Conservation (phyloP, 1,140 invertebrate species). For the Tetranychus urticae region DNA sequence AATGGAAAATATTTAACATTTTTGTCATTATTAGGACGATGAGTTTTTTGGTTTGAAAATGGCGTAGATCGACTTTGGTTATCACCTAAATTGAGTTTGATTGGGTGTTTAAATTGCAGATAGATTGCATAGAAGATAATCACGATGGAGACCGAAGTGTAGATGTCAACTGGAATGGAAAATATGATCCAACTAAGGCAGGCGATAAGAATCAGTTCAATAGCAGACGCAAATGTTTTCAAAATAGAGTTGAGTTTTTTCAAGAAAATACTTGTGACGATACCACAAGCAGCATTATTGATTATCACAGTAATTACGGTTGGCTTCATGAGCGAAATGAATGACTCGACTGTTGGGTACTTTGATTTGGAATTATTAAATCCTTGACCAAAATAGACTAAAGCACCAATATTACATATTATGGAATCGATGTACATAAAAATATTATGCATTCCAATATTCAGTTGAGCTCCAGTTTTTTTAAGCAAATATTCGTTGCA, state of each 20-base stretch:
- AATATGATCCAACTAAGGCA: slow-evolving; percentile 70
- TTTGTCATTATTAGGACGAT: not conserved
- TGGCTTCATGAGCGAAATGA: slow-evolving; percentile 30
- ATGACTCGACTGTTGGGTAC: not conserved
- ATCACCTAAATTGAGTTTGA: slow-evolving; percentile 18
- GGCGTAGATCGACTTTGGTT: not conserved
- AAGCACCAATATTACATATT: slow-evolving; percentile 48
- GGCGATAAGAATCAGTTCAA: slow-evolving; percentile 76
- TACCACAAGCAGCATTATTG: slow-evolving; percentile 72
- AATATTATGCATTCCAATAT: slow-evolving; percentile 79
- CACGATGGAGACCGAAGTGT: slow-evolving; percentile 52
- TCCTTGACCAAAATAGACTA: slow-evolving; percentile 20
- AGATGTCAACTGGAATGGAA: slow-evolving; percentile 54
- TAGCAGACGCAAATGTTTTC: slow-evolving; percentile 81
- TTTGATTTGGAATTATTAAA: not conserved
- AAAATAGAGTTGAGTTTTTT: slow-evolving; percentile 81
- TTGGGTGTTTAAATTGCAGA: slow-evolving; percentile 72
- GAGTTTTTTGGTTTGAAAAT: not conserved
- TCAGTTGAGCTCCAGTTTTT: slow-evolving; percentile 41
- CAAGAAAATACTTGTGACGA: slow-evolving; percentile 79
- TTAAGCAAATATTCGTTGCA: slow-evolving; percentile 91
- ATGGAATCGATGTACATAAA: slow-evolving; percentile 92
- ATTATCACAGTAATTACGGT: slow-evolving; percentile 56
- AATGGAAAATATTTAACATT: not conserved
- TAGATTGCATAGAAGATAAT: slow-evolving; percentile 59